These are phyloP conservation scores for Eublepharis macularius DNA, from an alignment of 2,113 vertebrate species.

Conservation along the genomic window DNA sequence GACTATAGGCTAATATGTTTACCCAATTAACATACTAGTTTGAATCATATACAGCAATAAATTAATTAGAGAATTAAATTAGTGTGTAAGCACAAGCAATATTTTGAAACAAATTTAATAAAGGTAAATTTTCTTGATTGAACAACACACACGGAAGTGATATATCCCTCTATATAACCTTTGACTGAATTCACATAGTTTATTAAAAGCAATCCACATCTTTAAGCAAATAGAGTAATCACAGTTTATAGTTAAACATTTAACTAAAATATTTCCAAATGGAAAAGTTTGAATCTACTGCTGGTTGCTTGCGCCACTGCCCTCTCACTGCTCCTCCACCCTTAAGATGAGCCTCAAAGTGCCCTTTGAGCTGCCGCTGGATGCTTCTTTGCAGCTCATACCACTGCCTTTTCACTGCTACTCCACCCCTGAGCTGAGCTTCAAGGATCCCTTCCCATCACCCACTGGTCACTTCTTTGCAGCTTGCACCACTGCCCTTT, in stretches of 20 bases:
- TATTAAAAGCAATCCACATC: not conserved
- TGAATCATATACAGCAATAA: not conserved
- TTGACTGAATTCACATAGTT: not conserved
- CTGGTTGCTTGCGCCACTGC: too few relatives aligned
- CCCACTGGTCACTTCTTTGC: too few relatives aligned
- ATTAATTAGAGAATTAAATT: not conserved
- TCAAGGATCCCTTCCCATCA: too few relatives aligned
- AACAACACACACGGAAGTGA: not conserved
- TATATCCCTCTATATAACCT: not conserved
- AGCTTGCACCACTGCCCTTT: too few relatives aligned
- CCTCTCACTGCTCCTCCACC: too few relatives aligned
- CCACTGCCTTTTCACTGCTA: too few relatives aligned
- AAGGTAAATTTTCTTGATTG: not conserved
- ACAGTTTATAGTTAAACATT: too few relatives aligned
- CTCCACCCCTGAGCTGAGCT: too few relatives aligned
- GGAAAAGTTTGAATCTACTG: not conserved
- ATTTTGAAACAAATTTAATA: not conserved
- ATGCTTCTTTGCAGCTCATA: too few relatives aligned
- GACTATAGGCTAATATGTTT: slow-evolving; percentile 3
- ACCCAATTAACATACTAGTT: not conserved
- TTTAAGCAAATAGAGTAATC: not conserved
- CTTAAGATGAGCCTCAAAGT: too few relatives aligned
- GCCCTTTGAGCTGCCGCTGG: too few relatives aligned
- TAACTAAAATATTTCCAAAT: not conserved
- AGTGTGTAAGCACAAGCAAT: not conserved